Evolutionary conservation across 2,888 invertebrate genomes (phyloP), one percentile per base, ranked within the genome.

Genomic region (Epinotia nisella): DNA sequence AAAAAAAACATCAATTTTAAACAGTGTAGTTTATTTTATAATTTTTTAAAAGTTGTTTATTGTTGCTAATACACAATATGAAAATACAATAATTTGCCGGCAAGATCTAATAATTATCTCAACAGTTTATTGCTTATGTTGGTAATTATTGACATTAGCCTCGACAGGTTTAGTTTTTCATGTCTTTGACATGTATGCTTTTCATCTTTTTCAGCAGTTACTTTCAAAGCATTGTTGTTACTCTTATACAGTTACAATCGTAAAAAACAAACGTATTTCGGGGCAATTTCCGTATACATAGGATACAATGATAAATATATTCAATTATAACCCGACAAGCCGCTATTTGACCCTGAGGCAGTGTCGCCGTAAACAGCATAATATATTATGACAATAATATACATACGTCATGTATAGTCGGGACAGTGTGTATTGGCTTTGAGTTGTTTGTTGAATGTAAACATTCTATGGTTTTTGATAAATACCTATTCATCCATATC

Each of bases 21-120:
- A 81, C 78, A 78, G 78, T 79, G 78, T 81, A 76, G 68, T 82
- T 82, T 82, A 82, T 81, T 82, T 76, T 77, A 78, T 79, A 79
- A 80, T 81, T 80, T 69, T 75, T 72, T 69, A 62, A 66, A 39
- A 70, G 45, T 70, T 24, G 45, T 60, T 66, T 70, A 65, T 69
- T 55, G 29, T 65, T 66, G 70, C 66, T 71, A 74, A 73, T 71
- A 76, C 59, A 71, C 68, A 72, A 75, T 79, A 79, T 45, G 76
- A 80, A 80, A 80, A 78, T 78, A 79, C 78, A 74, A 75, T 76
- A 77, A 77, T 71, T 73, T 62, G 75, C 72, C 71, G 76, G 75
- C 65, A 77, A 77, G 66, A 75, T 75, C 68, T 51, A 68, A 75
- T 65, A 59, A 61, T 60, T 64, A 56, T 58, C 45, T 39, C 56